Evolutionary conservation across 1,140 invertebrate genomes (phyloP), one percentile per base, ranked within the genome.

Genomic region (Heterodera schachtii): DNA sequence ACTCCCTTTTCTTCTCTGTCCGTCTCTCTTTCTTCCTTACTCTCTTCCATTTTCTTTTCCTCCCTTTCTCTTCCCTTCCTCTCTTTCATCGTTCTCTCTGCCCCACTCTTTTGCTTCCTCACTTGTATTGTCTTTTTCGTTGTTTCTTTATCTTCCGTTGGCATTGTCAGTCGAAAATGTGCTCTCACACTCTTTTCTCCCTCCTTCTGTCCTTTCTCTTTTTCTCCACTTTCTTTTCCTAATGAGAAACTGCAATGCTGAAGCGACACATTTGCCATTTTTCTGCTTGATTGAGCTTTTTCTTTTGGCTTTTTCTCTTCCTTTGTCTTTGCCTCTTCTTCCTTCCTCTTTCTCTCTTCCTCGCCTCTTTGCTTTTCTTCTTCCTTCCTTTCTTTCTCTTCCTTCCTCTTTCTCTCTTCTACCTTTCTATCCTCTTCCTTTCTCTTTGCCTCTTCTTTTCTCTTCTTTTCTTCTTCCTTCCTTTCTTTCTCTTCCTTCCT

Each of bases 191-290:
- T 71, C 74, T 86, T 84, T 74, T 84, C 74, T 52, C 49, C 41
- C 73, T 71, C 71, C 66, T 73, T 64, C 16, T 13, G 11, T 49
- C 19, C 43, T 81, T 70, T 16, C 16, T 47, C 49, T 70, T 16
- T 31, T n/a, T 43, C 52, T 31, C 31, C 31, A 31, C 31, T 31
- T 31, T 31, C 31, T 31, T 31, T 31, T 31, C 31, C 75, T 46
- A 73, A 44, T 21, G 84, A 84, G 71, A 84, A 84, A 46, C 78
- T 82, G 74, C 78, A 74, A 52, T 84, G 83, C 75, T 84, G 83
- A 43, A 84, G 73, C 1, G 84, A 86, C 19, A 84, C 82, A 11
- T 85, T 73, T 31, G 84, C 83, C 9, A 21, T 69, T 52, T 52
- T 52, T 44, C 41, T 76, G 19, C 2, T 81, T 84, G 41, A 19